Base-by-base conservation (phyloP, 2,888 invertebrate genomes). In the Corbicula japonica region DNA sequence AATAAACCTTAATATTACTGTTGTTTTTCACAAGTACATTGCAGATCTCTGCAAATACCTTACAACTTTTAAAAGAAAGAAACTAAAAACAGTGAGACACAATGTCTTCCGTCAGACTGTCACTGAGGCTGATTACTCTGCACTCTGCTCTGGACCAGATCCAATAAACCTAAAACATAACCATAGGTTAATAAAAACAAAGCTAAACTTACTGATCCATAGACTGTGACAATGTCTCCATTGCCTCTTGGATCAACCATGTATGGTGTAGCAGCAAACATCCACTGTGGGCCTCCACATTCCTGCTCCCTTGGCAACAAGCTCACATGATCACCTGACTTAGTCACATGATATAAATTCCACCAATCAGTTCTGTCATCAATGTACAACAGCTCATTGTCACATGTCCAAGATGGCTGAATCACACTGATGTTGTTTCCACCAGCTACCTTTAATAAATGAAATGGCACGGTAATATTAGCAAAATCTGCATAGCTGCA, bases 351-450 rank as follows among this genome's bases (percentile, higher is more conserved):
- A 83, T 93, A 94, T 60, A 94, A 82, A 77, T 94, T 94, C 93
- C 94, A 94, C 92, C 92, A 93, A 69, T 92, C 90, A 23, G 91
- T 90, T 50, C 88, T 84, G 85, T 94, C 94, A 65, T 92, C 85
- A 50, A 94, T 89, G 76, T 90, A 91, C 56, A 92, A 84, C 21
- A 94, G 85, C 28, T 89, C 75, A 72, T 91, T 91, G 70, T 90
- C 81, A 30, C 86, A 74, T 3, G 92, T 89, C 94, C 94, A 94
- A 10, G 86, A 77, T 6, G 94, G 94, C 50, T 90, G 85, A 54
- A 91, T 90, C 56, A 92, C 92, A 82, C 93, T 93, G 34, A 84
- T 69, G 38, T 87, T 85, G 15, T 80, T 78, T 0, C 90, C 88
- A 28, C 89, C 89, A 8, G 89, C 88, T 80, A 90, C 84, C 89